Base-by-base conservation (phyloP, 2,797 vertebrate species). In the Cyclopterus lumpus region DNA sequence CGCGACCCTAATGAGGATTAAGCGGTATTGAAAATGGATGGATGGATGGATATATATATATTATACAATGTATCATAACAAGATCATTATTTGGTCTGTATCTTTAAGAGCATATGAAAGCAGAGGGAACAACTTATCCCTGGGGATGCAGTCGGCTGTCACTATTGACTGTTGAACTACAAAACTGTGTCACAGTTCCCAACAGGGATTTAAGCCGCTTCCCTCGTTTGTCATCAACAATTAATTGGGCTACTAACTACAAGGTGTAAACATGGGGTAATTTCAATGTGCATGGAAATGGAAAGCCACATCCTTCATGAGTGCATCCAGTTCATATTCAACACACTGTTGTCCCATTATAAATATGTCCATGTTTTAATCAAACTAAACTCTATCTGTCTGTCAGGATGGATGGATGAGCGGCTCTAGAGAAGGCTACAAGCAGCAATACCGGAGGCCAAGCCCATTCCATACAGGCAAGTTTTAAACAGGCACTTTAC, bases 181-280 rank as follows among this genome's bases (percentile, higher is more conserved):
- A 82, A 73, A 86, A 72, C 57, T 68, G 75, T 86, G 74, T 78
- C 83, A 85, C 54, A 26, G 70, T 22, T 75, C 75, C 75, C 79
- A 80, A 16, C 16, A 26, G 76, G 66, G 69, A 67, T 74, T 77
- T 18, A 64, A 54, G 14, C 36, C 2, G 26, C 38, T 73, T 40
- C 24, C 8, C 62, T 53, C 34, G 16, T 40, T 79, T 51, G 36
- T 42, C 67, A 51, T 64, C 40, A 24, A 61, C n/a, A 77, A 49
- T 77, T 57, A 77, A 84, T 67, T 75, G 60, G 64, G 71, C 32
- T 71, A 14, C 15, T 7, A 57, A 62, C 64, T 11, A 58, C 15
- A 46, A 20, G 40, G 40, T 57, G 58, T 14, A 14, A 11, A 60
- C 7, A 24, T 10, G 24, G 20, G 48, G 15, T 7, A n/a, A 51